A percentile compares a stretch with the other conserved stretches of the same genome.
phyloP scores from a whole-genome alignment of 2,113 vertebrate species.

The Scytalopus superciliaris region DNA sequence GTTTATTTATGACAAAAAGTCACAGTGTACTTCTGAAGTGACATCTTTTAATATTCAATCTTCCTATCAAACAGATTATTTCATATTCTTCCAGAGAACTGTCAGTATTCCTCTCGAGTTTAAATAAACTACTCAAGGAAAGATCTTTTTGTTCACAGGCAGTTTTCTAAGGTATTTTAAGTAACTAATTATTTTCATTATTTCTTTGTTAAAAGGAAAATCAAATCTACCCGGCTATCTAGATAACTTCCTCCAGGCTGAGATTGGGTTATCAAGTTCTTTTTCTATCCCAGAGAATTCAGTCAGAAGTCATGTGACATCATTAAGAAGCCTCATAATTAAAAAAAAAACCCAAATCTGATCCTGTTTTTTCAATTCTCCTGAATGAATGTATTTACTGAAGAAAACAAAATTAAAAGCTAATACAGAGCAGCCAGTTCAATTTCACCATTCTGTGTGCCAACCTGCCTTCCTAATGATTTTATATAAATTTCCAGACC shows the following conservation, averaged over 20 bases:
- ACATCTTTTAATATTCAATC: background rate
- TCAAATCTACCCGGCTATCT: background rate
- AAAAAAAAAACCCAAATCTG: background rate
- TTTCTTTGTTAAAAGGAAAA: background rate
- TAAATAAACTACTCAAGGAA: background rate
- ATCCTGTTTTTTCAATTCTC: background rate
- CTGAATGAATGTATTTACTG: background rate
- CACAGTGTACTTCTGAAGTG: background rate
- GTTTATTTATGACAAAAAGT: background rate
- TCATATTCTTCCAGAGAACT: background rate
- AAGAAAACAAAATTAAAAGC: background rate
- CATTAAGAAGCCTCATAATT: background rate
- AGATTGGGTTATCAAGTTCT: background rate
- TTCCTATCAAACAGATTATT: background rate
- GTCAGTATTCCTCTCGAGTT: background rate
- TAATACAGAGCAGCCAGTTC: background rate
- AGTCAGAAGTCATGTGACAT: background rate
- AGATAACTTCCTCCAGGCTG: background rate
- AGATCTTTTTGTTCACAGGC: background rate
- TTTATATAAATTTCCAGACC: background rate
- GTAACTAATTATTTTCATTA: background rate
- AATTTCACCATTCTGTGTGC: background rate
- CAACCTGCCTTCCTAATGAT: background rate
- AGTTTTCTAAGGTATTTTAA: background rate
- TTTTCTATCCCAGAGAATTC: background rate